phyloP scores from a whole-genome alignment of 2,113 vertebrate genomes.

The Equus przewalskii region DNA sequence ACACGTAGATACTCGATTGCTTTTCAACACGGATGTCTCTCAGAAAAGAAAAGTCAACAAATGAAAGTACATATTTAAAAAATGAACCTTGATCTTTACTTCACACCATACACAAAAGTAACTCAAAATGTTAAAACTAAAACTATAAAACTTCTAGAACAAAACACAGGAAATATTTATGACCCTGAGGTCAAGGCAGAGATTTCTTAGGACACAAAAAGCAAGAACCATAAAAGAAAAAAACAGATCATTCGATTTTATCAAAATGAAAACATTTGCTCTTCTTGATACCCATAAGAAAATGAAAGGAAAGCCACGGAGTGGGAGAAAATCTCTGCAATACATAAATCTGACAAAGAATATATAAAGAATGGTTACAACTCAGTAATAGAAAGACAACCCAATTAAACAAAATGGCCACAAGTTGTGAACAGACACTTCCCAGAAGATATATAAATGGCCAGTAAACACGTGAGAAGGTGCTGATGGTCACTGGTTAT shows the following conservation, averaged over 20 bases:
- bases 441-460: not conserved
- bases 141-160: not conserved
- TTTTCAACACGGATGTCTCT: not conserved
- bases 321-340: not conserved
- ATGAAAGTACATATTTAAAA: not conserved
- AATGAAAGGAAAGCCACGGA: not conserved
- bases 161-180: not conserved
- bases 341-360: not conserved
- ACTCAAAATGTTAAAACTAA: not conserved
- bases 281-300: not conserved
- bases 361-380: not conserved
- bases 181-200: not conserved
- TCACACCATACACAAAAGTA: not conserved
- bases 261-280: not conserved
- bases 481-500: not conserved
- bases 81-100: not conserved
- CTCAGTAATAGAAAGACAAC: not conserved
- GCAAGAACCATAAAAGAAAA: not conserved
- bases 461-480: not conserved
- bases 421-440: not conserved
- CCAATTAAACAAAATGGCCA: not conserved
- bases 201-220: not conserved
- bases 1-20: not conserved
- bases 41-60: not conserved
- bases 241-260: not conserved